Evolutionary conservation across 2,113 vertebrate genomes (phyloP), one percentile per base, ranked within the genome.

Genomic region (Sigmodon hispidus): DNA sequence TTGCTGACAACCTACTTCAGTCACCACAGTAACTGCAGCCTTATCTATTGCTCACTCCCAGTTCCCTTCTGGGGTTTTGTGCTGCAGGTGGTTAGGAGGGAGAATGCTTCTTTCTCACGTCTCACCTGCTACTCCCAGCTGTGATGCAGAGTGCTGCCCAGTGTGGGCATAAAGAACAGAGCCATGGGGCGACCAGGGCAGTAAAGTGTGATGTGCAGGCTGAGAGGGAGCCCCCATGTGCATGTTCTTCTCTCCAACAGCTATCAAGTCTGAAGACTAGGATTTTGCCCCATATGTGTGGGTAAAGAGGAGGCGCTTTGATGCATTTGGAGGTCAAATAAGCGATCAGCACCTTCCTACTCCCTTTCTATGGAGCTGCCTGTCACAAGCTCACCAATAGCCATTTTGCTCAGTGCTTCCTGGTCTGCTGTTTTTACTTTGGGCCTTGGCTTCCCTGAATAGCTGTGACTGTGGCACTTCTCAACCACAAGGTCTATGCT

Each of bases 321-420:
- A 55, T 17, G 22, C 22, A 9, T 24, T 36, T 45, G 36, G 61
- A 52, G 84, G 50, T 31, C 43, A 86, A 69, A 36, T 69, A 48
- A 26, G 45, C 31, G 1, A 17, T 9, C 6, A 1, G 55, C 6
- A 48, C 26, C 43, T 13, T 16, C 7, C 3, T 0, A n/a, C 34
- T 24, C 52, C 26, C 67, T 40, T 57, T 36, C 50, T 31, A 16
- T 21, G 29, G 21, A 55, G 86, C 48, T 55, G 22, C 12, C 16
- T 22, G n/a, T 45, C 69, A 43, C 52, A 21, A 69, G n/a, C 67
- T 87, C 50, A 26, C 21, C 21, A 13, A 45, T 9, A 7, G 59
- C 57, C 13, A 3, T 40, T 31, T 43, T 19, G 22, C 34, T 52
- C 19, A 3, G 0, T 5, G 16, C 9, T 7, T 43, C 50, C 15